Evolutionary conservation across 2,113 vertebrate species (phyloP).

Genomic region (Clarias gariepinus): DNA sequence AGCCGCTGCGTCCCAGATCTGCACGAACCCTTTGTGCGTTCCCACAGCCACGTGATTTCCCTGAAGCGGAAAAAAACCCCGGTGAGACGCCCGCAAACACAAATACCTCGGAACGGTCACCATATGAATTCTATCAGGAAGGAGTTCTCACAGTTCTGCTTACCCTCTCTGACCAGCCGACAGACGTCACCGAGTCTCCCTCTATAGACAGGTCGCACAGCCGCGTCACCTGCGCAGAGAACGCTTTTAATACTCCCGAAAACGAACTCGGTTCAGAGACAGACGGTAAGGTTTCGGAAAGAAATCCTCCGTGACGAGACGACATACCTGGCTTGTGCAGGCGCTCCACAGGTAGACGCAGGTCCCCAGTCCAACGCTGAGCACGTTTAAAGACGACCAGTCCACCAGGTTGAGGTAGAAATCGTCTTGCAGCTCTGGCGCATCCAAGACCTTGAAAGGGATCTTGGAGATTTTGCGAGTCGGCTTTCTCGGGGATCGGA

Average conservation of each 20-base stretch:
- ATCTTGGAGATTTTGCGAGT: constrained; percentile 99
- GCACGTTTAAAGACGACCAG: constrained; percentile 97
- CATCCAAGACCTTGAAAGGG: constrained; percentile 96
- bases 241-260: neutral
- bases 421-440: constrained; percentile 95
- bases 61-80: constrained; percentile 64
- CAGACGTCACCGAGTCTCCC: constrained; percentile 95
- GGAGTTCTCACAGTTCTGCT: constrained; percentile 54
- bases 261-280: neutral
- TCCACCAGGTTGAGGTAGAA: constrained; percentile 99
- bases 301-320: neutral
- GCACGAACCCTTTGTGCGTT: constrained; percentile 97
- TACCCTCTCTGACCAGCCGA: constrained; percentile 98
- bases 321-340: constrained; percentile 93
- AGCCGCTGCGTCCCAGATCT: constrained; percentile 97
- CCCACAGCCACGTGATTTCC: constrained; percentile 95
- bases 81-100: neutral
- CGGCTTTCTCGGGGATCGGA: constrained; percentile 93
- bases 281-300: neutral
- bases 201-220: constrained; percentile 97
- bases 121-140: neutral
- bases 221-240: constrained; percentile 83
- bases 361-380: constrained; percentile 95
- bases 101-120: too few species aligned
- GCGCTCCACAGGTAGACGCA: constrained; percentile 99